Evolutionary conservation across 2,113 vertebrate species (phyloP).

Genomic region (pig (Sus scrofa)): DNA sequence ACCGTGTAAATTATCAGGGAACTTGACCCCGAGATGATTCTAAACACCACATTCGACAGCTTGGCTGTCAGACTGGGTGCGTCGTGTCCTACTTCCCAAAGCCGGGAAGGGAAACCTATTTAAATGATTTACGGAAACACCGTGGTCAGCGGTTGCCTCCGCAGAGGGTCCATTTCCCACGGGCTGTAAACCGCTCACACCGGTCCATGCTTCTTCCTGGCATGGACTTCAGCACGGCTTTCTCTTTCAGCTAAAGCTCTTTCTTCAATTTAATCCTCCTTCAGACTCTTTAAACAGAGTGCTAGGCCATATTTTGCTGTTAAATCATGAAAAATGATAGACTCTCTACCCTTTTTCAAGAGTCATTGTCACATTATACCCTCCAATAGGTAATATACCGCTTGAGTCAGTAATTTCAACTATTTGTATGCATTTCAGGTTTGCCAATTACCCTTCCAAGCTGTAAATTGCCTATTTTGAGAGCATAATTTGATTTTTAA

Average conservation of each 20-base stretch:
- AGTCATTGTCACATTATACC: slow-evolving; percentile 76
- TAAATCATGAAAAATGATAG: slow-evolving; percentile 79
- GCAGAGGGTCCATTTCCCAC: neutral
- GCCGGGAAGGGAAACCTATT: neutral
- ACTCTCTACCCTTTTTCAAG: slow-evolving; percentile 65
- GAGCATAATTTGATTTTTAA: slow-evolving; percentile 84
- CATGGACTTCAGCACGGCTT: neutral
- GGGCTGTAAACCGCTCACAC: slow-evolving; percentile 60
- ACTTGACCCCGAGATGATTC: neutral
- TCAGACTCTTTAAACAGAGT: slow-evolving; percentile 65
- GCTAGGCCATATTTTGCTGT: slow-evolving; percentile 62
- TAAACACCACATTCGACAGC: neutral
- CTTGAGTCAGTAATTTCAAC: slow-evolving; percentile 76
- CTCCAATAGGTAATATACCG: slow-evolving; percentile 71
- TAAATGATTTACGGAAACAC: slow-evolving; percentile 51
- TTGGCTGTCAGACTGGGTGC: neutral
- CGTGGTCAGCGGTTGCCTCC: slow-evolving; percentile 21
- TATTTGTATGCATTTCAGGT: slow-evolving; percentile 84
- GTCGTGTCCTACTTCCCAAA: neutral
- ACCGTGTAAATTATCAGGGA: neutral
- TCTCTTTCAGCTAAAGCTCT: slow-evolving; percentile 37
- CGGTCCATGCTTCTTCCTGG: slow-evolving; percentile 32
- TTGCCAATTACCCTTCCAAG: slow-evolving; percentile 81
- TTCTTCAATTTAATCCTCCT: slow-evolving; percentile 73
- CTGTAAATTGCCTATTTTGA: slow-evolving; percentile 85